Evolutionary conservation across 1,140 invertebrate species (phyloP).

Genomic region (Saxidomus purpurata): DNA sequence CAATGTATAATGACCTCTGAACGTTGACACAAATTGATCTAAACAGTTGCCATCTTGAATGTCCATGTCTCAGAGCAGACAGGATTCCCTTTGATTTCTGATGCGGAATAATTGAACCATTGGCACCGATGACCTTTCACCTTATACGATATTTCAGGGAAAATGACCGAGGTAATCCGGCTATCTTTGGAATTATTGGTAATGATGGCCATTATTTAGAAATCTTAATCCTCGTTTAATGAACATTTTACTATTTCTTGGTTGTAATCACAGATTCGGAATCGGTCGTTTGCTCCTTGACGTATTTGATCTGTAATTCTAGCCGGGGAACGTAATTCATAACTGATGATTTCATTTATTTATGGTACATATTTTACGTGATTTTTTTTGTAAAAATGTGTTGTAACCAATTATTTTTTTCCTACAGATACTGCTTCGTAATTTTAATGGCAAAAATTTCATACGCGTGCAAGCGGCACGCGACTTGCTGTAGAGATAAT

Average conservation of each 20-base stretch:
- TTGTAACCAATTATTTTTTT: no score
- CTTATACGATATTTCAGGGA: conserved; percentile 36
- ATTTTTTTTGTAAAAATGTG: no score
- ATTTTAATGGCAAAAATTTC: conserved; percentile 11
- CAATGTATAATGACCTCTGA: neutral
- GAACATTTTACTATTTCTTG: conserved; percentile 10
- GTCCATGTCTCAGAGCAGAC: neutral
- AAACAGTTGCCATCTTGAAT: conserved; percentile 23
- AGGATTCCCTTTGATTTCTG: conserved; percentile 35
- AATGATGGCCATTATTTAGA: conserved; percentile 55
- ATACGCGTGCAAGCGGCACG: conserved; percentile 54
- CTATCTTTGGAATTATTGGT: conserved; percentile 33
- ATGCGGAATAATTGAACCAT: conserved; percentile 48
- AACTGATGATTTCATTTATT: no score
- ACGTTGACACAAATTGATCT: conserved; percentile 28
- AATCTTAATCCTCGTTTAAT: conserved; percentile 61
- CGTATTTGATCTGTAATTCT: no score
- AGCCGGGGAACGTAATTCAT: no score
- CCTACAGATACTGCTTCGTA: neutral
- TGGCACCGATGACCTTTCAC: conserved; percentile 50
- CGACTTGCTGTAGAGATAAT: conserved; percentile 46
- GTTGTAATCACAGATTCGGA: neutral
- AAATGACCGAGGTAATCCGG: conserved; percentile 55
- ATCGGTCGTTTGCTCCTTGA: no score
- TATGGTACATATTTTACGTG: no score